Conservation (phyloP, 2,888 invertebrate species). For the Dasysyrphus albostriatus region DNA sequence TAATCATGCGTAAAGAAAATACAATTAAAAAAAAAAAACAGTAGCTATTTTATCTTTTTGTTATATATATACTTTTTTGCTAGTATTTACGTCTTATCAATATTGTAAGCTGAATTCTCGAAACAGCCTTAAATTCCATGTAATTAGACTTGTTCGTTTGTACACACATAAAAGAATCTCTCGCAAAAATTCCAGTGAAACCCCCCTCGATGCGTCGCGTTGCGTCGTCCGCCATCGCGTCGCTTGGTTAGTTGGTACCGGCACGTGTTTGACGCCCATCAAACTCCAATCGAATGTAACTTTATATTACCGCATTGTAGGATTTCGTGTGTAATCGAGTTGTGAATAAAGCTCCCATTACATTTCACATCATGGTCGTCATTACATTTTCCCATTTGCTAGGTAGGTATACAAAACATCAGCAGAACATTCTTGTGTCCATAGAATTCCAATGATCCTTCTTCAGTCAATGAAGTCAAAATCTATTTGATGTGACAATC, state of each 20-base stretch:
- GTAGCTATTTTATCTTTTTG: constrained; percentile 1
- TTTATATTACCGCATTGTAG: constrained; percentile 15
- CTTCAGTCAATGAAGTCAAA: constrained; percentile 12
- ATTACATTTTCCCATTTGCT: not conserved
- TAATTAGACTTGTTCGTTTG: constrained; percentile 9
- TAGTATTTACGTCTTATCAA: not conserved
- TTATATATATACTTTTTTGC: not conserved
- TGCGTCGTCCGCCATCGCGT: not conserved
- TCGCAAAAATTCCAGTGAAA: constrained; percentile 6
- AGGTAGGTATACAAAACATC: no score
- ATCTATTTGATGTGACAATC: constrained; percentile 18
- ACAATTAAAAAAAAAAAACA: not conserved
- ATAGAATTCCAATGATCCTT: constrained; percentile 11
- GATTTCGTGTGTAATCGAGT: constrained; percentile 21
- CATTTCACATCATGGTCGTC: constrained; percentile 18
- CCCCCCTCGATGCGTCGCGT: no score
- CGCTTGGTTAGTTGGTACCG: not conserved
- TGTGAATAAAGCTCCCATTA: not conserved
- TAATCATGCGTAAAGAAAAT: not conserved
- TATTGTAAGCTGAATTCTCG: not conserved
- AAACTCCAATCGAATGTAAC: constrained; percentile 27
- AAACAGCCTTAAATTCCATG: not conserved
- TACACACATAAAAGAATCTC: not conserved
- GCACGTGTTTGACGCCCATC: constrained; percentile 23
- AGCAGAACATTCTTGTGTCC: not conserved